Evolutionary conservation across 2,113 vertebrate species (phyloP), one percentile per base, ranked within the genome.

Genomic region (Mirza zaza): DNA sequence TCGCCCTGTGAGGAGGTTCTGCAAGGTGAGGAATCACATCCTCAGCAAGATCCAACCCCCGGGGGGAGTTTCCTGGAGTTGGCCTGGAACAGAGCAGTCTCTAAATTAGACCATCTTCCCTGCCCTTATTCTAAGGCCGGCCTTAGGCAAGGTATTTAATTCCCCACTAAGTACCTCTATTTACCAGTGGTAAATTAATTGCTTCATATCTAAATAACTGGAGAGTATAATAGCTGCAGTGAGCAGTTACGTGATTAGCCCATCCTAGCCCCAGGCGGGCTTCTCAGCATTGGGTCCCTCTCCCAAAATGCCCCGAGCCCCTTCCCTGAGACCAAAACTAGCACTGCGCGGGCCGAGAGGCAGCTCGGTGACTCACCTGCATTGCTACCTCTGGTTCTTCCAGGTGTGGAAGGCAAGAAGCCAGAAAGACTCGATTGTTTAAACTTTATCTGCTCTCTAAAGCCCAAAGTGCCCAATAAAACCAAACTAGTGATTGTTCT

Each of bases 131-230:
- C 52, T n/a, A 79, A 90, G 39, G 39, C 68, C 67, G 36, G 91
- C 95, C 59, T 79, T 45, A 21, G 86, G 86, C 63, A 45, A 75
- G 39, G 2, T 25, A 15, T 61, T 96, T 82, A 86, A 93, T 94
- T 93, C 83, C 34, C 90, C 52, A 36, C 82, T 87, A 90, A 91
- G 42, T 94, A 85, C 57, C 45, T 95, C 39, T 68, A 8, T 71
- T 85, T 80, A 85, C 29, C 50, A 27, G 20, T 23, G 21, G 61
- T 94, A 87, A 95, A 83, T 93, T 97, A 90, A 96, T 88, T 88
- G 85, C 90, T 88, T 81, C 75, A 39, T 80, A 65, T 80, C 68
- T 81, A 86, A 93, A 76, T 93, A 68, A 68, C 45, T 55, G 59
- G 77, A 34, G 20, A 80, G 80, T 96, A 95, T 88, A 95, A 81